Evolutionary conservation across 2,113 vertebrate genomes (phyloP), one percentile per base, ranked within the genome.

Genomic region (Shinisaurus crocodilurus): DNA sequence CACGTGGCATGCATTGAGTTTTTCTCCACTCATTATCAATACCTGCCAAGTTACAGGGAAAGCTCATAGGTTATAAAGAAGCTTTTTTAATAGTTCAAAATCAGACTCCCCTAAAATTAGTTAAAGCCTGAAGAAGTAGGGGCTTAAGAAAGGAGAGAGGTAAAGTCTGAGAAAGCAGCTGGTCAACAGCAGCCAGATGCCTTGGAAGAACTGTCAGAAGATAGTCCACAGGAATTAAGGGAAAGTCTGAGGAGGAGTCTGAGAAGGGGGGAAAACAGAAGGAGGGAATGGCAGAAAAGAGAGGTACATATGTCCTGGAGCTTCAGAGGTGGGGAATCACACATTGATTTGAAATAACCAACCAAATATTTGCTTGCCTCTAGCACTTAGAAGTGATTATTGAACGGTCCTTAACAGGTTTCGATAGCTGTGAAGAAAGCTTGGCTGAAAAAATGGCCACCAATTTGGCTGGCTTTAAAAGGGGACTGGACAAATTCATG

Each of bases 11-110:
- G 96, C 99, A 99, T 93, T 98, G 99, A 97, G 98, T 99, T 97
- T 98, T 99, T 97, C 98, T 98, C 99, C 99, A 99, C 96, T 99
- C 99, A 96, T 96, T 97, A 97, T 99, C 99, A 97, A 99, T 99
- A 99, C 98, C 99, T 99, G 98, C 97, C 95, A 96, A 96, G 95
- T 97, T 95, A 97, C 0, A 98, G 95, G 96, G 97, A 97, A 90
- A 96, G 96, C 93, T 93, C 72, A 91, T 92, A 88, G 90, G 97
- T 97, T 96, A 97, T 88, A 97, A 89, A 93, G 87, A 93, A 97
- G 45, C n/a, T 70, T 45, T 95, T 92, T 88, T 91, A 88, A 90
- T 23, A 57, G 34, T 57, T 69, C 65, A 67, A 93, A 91, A 79
- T 93, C 32, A 94, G 3, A 92, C 27, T 85, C 81, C 7, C 5